These are phyloP conservation scores for Leucoraja erinaceus DNA, from an alignment of 2,113 vertebrate genomes.

Conservation along the genomic window DNA sequence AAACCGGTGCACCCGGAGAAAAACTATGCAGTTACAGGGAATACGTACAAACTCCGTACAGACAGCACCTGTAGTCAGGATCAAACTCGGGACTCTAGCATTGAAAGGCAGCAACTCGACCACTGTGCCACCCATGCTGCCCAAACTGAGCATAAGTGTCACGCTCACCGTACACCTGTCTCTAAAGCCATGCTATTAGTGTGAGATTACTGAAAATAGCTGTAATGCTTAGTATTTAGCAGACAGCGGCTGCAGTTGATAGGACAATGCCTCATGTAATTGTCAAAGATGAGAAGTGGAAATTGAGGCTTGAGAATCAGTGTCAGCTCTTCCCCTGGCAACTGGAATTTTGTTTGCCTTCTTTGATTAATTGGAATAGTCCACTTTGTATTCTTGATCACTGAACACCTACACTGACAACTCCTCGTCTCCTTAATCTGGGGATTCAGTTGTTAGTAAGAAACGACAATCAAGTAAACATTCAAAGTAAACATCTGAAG, in stretches of 20 bases:
- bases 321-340: slow-evolving; percentile 50
- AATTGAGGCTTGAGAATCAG: slow-evolving; percentile 54
- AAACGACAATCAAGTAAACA: background rate
- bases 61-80: too few relatives aligned
- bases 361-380: slow-evolving; percentile 44
- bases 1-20: too few relatives aligned
- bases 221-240: slow-evolving; percentile 57
- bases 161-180: slow-evolving; percentile 49
- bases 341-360: slow-evolving; percentile 46
- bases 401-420: background rate
- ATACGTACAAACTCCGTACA: too few relatives aligned
- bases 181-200: slow-evolving; percentile 56
- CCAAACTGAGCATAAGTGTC: background rate
- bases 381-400: slow-evolving; percentile 50
- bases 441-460: background rate
- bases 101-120: too few relatives aligned
- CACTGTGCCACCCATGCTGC: too few relatives aligned
- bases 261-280: slow-evolving; percentile 52
- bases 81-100: too few relatives aligned
- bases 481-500: too few relatives aligned
- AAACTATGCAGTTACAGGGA: too few relatives aligned
- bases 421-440: background rate
- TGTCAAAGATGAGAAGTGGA: slow-evolving; percentile 51
- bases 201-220: slow-evolving; percentile 51
- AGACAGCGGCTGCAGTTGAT: slow-evolving; percentile 57